Evolutionary conservation across 1,140 invertebrate genomes (phyloP).

Genomic region (Meloidogyne exigua): DNA sequence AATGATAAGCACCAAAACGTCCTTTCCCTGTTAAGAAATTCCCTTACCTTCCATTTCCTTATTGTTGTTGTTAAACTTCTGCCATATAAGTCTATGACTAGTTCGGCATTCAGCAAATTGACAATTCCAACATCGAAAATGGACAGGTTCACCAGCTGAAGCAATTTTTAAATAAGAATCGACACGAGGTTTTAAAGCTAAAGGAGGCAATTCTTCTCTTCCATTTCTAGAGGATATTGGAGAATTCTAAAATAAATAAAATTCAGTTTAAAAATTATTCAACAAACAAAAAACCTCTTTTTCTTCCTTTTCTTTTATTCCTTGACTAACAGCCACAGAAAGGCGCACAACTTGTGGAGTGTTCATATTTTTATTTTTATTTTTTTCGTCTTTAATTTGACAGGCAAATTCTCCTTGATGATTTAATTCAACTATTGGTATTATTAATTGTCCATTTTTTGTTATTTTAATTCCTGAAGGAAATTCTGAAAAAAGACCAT

Average conservation of each 20-base stretch:
- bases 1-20: not conserved
- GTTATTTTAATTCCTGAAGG: not conserved
- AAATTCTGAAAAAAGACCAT: not conserved
- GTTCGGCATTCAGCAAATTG: constrained; percentile 1
- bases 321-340: not conserved
- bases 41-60: not conserved
- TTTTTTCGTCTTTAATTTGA: not conserved
- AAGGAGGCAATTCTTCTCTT: not conserved
- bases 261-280: not conserved
- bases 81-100: constrained; percentile 13
- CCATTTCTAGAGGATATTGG: not conserved
- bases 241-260: not conserved
- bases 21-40: too few species aligned
- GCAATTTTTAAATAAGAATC: constrained; percentile 20
- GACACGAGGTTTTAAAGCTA: constrained; percentile 1
- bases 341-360: not conserved
- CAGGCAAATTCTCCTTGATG: not conserved
- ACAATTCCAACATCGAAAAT: constrained; percentile 25
- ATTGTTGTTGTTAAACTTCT: not conserved
- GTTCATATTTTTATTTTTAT: not conserved
- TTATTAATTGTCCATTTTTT: not conserved
- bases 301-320: not conserved
- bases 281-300: not conserved
- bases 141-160: constrained; percentile 10
- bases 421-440: not conserved